Percentiles rank a stretch among this genome's conserved stretches.
phyloP scores from a whole-genome alignment of 2,888 invertebrate genomes.

The Acleris sparsana region DNA sequence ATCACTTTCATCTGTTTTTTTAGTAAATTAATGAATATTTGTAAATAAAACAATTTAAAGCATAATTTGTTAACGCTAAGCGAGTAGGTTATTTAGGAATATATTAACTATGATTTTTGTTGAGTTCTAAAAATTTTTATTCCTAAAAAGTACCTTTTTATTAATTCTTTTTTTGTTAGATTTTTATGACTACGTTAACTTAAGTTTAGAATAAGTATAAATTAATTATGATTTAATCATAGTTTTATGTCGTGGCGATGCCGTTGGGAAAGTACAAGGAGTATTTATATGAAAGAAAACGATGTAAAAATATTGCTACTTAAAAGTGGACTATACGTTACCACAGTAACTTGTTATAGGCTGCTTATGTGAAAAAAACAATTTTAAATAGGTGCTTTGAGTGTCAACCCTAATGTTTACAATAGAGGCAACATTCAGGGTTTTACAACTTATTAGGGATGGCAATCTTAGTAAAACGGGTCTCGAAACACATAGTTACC shows the following conservation, averaged over 20 bases:
- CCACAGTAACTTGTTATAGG: slow-evolving; percentile 69
- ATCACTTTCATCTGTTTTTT: slow-evolving; percentile 44
- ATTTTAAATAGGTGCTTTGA: slow-evolving; percentile 43
- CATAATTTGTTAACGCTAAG: slow-evolving; percentile 58
- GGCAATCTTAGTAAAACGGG: slow-evolving; percentile 66
- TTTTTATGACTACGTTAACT: slow-evolving; percentile 61
- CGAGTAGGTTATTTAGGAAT: slow-evolving; percentile 60
- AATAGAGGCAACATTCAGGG: neutral
- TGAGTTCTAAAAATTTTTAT: slow-evolving; percentile 77
- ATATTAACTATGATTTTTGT: slow-evolving; percentile 60
- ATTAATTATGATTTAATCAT: slow-evolving; percentile 69
- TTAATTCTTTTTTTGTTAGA: slow-evolving; percentile 61
- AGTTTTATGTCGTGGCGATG: slow-evolving; percentile 49
- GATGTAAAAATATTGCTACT: slow-evolving; percentile 61
- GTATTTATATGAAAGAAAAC: slow-evolving; percentile 58
- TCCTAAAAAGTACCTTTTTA: slow-evolving; percentile 79
- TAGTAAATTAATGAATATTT: slow-evolving; percentile 48
- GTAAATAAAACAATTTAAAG: slow-evolving; percentile 58
- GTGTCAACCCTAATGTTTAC: slow-evolving; percentile 52
- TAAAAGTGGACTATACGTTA: slow-evolving; percentile 58
- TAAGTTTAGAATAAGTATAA: slow-evolving; percentile 54
- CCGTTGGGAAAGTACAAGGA: slow-evolving; percentile 66
- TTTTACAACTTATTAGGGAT: slow-evolving; percentile 49
- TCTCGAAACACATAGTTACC: slow-evolving; percentile 80
- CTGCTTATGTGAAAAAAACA: slow-evolving; percentile 60